A percentile compares a stretch with the other conserved stretches of the same genome.
These are phyloP conservation scores for Rattus norvegicus DNA, from an alignment of 2,113 vertebrate species.

Conservation along the genomic window DNA sequence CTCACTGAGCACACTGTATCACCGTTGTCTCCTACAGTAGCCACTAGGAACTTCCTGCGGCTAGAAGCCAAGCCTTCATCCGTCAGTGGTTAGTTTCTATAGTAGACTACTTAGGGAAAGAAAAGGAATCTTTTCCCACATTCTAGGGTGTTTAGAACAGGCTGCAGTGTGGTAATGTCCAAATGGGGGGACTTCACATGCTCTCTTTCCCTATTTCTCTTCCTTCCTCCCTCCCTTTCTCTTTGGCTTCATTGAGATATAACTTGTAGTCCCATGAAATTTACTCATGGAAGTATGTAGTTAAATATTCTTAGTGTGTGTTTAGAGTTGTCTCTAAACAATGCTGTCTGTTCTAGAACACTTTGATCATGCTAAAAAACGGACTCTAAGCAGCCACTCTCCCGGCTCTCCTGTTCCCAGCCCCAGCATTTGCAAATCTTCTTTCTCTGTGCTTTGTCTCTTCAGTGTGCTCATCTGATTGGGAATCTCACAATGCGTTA, in stretches of 20 bases:
- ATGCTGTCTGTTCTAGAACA: background rate
- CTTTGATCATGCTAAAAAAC: background rate
- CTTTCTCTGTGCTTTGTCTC: background rate
- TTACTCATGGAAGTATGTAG: background rate
- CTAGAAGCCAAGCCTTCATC: background rate
- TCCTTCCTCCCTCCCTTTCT: background rate
- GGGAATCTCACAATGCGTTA: background rate
- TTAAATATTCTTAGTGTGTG: background rate
- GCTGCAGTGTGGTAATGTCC: background rate
- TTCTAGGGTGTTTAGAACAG: background rate
- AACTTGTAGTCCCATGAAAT: background rate
- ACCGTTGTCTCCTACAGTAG: background rate
- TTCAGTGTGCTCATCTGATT: slow-evolving; percentile 21
- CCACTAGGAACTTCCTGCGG: background rate
- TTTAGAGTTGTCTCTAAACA: background rate
- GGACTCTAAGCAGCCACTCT: background rate
- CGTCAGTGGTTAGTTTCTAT: slow-evolving; percentile 19
- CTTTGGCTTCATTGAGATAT: slow-evolving; percentile 39
- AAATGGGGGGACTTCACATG: background rate
- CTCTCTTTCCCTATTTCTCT: background rate
- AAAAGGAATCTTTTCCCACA: background rate
- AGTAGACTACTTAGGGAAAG: slow-evolving; percentile 16
- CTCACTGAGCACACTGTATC: background rate
- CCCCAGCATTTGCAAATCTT: background rate
- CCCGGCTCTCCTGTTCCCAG: background rate